These are phyloP conservation scores for Enteromius fasciolatus DNA, from an alignment of 2,797 vertebrate species.

Conservation along the genomic window DNA sequence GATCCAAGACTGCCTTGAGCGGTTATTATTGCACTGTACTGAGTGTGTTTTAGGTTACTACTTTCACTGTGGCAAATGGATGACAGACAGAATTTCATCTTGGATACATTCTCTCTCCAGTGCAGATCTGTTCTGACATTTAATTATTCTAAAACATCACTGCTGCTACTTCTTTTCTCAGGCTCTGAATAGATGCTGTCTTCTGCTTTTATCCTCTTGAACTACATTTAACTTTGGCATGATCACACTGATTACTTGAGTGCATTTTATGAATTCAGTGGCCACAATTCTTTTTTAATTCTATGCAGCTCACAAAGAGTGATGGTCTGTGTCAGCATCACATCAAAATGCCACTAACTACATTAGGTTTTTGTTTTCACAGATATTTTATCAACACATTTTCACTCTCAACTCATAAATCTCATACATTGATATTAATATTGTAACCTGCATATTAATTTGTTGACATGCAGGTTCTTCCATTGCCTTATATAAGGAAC, in stretches of 20 bases:
- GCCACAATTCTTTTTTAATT: not conserved
- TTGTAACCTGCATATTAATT: too few species aligned
- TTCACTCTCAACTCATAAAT: too few species aligned
- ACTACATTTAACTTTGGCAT: not conserved
- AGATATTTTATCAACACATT: too few species aligned
- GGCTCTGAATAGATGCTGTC: constrained; percentile 1
- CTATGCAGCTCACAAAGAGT: not conserved
- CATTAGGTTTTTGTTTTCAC: not conserved
- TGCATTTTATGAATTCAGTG: not conserved
- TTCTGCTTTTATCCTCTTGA: constrained; percentile 1
- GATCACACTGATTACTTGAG: constrained; percentile 8
- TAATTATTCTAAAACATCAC: constrained; percentile 20
- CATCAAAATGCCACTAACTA: not conserved
- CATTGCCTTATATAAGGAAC: too few species aligned
- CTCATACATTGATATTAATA: too few species aligned
- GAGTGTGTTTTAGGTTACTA: not conserved
- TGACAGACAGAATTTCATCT: constrained; percentile 7
- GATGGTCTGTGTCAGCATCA: not conserved
- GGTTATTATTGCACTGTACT: not conserved
- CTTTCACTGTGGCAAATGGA: not conserved
- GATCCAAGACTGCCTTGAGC: not conserved
- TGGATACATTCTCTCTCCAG: not conserved
- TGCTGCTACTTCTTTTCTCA: not conserved
- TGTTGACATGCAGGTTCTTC: too few species aligned
- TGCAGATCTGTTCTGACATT: constrained; percentile 25